phyloP scores from a whole-genome alignment of 1,140 invertebrate genomes.

The Notospermus geniculatus region DNA sequence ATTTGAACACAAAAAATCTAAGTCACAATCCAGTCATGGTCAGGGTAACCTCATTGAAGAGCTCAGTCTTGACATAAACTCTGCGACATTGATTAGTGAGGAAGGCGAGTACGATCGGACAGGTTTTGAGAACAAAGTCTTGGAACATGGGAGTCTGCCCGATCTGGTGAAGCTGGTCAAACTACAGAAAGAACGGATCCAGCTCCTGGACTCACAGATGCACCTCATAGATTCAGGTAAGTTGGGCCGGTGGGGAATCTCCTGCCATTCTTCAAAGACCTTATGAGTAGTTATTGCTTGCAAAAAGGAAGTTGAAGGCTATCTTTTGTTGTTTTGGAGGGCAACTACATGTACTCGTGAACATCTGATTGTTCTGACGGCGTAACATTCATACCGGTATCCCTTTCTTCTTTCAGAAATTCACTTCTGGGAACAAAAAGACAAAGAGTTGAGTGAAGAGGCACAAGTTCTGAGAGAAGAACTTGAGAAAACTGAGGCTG shows the following conservation, averaged over 20 bases:
- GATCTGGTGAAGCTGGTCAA: constrained; percentile 84
- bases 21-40: constrained; percentile 13
- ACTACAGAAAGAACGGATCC: constrained; percentile 84
- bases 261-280: no score
- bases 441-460: constrained; percentile 70
- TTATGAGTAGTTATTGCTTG: no score
- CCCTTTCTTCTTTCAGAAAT: constrained; percentile 78
- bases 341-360: no score
- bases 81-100: background rate
- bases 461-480: background rate
- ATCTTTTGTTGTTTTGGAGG: no score
- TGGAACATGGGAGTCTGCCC: constrained; percentile 57
- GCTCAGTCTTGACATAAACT: background rate
- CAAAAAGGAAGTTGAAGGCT: no score
- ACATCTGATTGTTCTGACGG: no score
- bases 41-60: constrained; percentile 23
- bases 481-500: no score
- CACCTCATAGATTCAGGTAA: constrained; percentile 64
- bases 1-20: constrained; percentile 15
- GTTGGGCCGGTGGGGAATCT: no score
- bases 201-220: constrained; percentile 82
- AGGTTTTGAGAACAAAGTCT: constrained; percentile 37
- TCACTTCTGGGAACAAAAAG: constrained; percentile 81
- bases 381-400: background rate
- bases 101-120: constrained; percentile 31